These are phyloP conservation scores for Lasioglossum marginatum DNA, from an alignment of 2,888 invertebrate species.

Conservation along the genomic window DNA sequence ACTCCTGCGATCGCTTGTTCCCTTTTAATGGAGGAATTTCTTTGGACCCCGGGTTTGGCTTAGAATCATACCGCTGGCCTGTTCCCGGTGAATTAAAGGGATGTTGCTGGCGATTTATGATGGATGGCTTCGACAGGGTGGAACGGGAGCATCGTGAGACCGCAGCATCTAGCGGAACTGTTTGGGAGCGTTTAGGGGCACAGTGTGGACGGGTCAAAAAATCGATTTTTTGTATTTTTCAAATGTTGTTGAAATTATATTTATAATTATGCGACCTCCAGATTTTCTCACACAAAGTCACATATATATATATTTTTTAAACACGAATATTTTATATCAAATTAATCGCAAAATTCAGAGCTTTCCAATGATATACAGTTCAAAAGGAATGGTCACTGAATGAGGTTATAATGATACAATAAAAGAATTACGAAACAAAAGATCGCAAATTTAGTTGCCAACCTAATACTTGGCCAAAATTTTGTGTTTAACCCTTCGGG, in stretches of 20 bases:
- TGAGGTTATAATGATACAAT: too few relatives aligned
- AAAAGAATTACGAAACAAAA: too few relatives aligned
- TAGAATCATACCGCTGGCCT: conserved; percentile 24
- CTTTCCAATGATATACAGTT: too few relatives aligned
- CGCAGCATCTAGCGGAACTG: too few relatives aligned
- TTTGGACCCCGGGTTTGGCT: conserved; percentile 14
- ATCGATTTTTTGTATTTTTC: not conserved
- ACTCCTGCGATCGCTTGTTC: conserved; percentile 29
- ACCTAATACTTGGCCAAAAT: not conserved
- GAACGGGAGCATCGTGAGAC: not conserved
- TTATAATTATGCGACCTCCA: too few relatives aligned
- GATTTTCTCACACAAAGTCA: too few relatives aligned
- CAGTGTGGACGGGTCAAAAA: not conserved
- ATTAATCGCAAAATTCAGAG: too few relatives aligned
- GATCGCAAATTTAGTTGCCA: too few relatives aligned
- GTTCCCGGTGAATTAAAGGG: conserved; percentile 34
- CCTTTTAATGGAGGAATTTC: conserved; percentile 37
- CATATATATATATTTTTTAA: too few relatives aligned
- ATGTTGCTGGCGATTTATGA: conserved; percentile 37
- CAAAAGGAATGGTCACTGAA: too few relatives aligned
- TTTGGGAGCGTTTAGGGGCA: not conserved
- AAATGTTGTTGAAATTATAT: too few relatives aligned
- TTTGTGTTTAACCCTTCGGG: not conserved
- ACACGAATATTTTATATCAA: too few relatives aligned
- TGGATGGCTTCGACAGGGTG: not conserved